A percentile compares a stretch with the other conserved stretches of the same genome.
Evolutionary conservation across 2,888 invertebrate species (phyloP).

Genomic region (Orchesella flavescens): DNA sequence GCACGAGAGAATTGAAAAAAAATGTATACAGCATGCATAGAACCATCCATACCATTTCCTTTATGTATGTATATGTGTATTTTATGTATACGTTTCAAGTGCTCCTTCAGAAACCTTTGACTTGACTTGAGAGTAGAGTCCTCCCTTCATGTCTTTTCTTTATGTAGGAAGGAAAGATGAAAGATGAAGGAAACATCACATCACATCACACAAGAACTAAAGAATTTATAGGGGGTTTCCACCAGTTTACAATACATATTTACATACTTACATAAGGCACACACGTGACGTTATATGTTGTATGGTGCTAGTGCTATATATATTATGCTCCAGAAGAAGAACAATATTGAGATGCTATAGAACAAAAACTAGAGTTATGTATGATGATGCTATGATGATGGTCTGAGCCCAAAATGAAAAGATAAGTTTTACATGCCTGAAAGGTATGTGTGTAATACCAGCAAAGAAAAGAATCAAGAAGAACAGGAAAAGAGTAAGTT

Average conservation of each 20-base stretch:
- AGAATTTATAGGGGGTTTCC: slow-evolving; percentile 3
- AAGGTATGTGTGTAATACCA: not conserved
- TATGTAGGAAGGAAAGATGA: slow-evolving; percentile 18
- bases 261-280: slow-evolving; percentile 24
- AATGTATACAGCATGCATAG: no score
- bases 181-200: slow-evolving; percentile 36
- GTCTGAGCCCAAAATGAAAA: not conserved
- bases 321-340: not conserved
- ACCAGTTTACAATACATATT: no score
- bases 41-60: no score
- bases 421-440: not conserved
- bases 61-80: not conserved
- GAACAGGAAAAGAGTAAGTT: not conserved
- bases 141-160: not conserved
- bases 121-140: not conserved
- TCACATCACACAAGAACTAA: slow-evolving; percentile 14
- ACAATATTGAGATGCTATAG: slow-evolving; percentile 23
- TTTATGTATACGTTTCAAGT: not conserved
- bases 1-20: slow-evolving; percentile 6
- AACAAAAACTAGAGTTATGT: not conserved
- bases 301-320: no score
- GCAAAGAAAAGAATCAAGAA: slow-evolving; percentile 9
- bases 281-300: not conserved
- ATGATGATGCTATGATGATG: no score
- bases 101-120: slow-evolving; percentile 34